Base-by-base conservation (phyloP, 2,888 invertebrate species). In the Erannis defoliaria region DNA sequence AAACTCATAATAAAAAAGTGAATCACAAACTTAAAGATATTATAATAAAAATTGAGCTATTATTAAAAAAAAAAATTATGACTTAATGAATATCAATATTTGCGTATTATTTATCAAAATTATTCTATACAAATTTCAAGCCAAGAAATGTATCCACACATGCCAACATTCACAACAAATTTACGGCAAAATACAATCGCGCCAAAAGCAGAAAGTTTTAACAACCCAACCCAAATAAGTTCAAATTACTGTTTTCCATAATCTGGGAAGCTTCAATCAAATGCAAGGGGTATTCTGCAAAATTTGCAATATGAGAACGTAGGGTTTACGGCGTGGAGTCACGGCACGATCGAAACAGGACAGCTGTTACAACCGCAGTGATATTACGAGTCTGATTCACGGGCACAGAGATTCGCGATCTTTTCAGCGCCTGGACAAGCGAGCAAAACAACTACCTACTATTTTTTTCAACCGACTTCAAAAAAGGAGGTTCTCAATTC, bases 301-400 rank as follows among this genome's bases (percentile, higher is more conserved):
- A 61, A 45, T 49, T 68, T 64, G 71, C 66, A 70, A 75, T 72
- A 74, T 67, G 64, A 70, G 68, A 71, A 38, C 70, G 72, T 70
- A 64, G 63, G 40, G 67, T 71, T 83, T 76, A 83, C 72, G 70
- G 76, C 66, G 54, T 59, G 49, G 64, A 73, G 77, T 79, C 83
- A 84, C 81, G 81, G 64, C 64, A 79, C 70, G 69, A 71, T 72
- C 68, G 67, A 64, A 74, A 72, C 70, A 58, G 64, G 68, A 71
- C 81, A 82, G 78, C 80, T 82, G 83, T 79, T 81, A 74, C 76
- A 70, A 71, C 73, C 76, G 71, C 78, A 75, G 70, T 77, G 63
- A 72, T 77, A 81, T 76, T 74, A 68, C 71, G 69, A 69, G 35
- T 10, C 10, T 49, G 50, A 78, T 73, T 75, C 66, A 77, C 70